Evolutionary conservation across 1,140 invertebrate species (phyloP), one percentile per base, ranked within the genome.

Genomic region (Lordiphosa clarofinis): DNA sequence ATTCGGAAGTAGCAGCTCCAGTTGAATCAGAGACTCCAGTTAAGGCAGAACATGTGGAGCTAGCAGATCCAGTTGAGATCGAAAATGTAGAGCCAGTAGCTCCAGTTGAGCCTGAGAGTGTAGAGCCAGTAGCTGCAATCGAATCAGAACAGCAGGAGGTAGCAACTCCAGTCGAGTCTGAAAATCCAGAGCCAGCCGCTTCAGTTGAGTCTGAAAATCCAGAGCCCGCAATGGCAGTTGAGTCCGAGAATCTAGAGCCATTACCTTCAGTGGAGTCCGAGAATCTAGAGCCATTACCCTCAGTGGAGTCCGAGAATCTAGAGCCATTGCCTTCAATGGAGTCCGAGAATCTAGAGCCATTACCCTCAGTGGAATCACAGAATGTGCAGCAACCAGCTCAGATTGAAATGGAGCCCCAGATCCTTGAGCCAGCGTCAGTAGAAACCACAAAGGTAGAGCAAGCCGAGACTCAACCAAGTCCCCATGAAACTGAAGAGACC

Each of bases 91-190:
- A 12, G 1, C 9, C 15, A 15, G 11, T 19, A 5, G 61, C 21
- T 8, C 21, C 64, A 15, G 54, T 52, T 46, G 37, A 42, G 28
- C 8, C 28, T 5, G 44, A 67, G 19, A 43, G 43, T 36, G 12
- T 38, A 10, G 49, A 31, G 28, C 28, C 15, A 10, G 19, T 10
- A 10, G 9, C 40, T 6, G 48, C 53, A 42, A 10, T n/a, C 1
- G 56, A 78, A 35, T 47, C 54, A 3, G 37, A 39, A 2, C 19
- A 50, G 4, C 21, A 24, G 21, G 56, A 31, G 28, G 7, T 8
- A 31, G 37, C 54, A 28, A 15, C 35, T 38, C 24, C 44, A 10
- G 46, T 47, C 1, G 46, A 39, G n/a, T 13, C 56, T 5, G 63
- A 53, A 10, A 44, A 36, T 13, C 6, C 44, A 11, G 7, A 40